Evolutionary conservation across 2,888 invertebrate species (phyloP).

Genomic region (Pharmacophagus antenor): DNA sequence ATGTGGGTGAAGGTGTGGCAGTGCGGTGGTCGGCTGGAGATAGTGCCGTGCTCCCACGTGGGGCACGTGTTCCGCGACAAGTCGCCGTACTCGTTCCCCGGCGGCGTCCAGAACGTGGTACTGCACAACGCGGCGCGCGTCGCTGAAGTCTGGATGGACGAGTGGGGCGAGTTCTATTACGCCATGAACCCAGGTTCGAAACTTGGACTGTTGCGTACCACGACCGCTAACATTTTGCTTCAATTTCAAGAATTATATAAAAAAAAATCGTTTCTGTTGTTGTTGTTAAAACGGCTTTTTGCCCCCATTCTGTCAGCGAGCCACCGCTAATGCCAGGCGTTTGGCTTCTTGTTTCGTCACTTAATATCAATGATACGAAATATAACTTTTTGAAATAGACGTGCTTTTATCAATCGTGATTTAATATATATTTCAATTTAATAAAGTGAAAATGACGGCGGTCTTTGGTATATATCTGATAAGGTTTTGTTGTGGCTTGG

Average conservation of each 20-base stretch:
- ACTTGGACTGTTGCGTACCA: constrained; percentile 38
- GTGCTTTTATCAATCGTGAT: too few species aligned
- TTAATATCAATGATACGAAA: too few species aligned
- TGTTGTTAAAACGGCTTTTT: too few species aligned
- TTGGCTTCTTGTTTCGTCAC: too few species aligned
- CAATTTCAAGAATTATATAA: neutral
- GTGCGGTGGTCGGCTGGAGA: constrained; percentile 97
- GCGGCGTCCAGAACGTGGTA: constrained; percentile 97
- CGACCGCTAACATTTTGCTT: constrained; percentile 47
- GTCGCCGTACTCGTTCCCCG: constrained; percentile 99
- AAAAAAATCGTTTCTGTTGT: too few species aligned
- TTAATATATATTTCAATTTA: neutral
- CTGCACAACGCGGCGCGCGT: constrained; percentile 99
- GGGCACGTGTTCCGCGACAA: constrained; percentile 99
- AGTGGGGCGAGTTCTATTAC: constrained; percentile 99
- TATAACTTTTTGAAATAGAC: too few species aligned
- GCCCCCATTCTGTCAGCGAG: too few species aligned
- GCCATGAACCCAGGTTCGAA: constrained; percentile 98
- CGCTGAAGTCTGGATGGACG: constrained; percentile 99
- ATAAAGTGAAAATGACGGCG: constrained; percentile 52
- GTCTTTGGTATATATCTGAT: constrained; percentile 42
- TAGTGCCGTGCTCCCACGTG: constrained; percentile 96
- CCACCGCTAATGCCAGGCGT: too few species aligned
- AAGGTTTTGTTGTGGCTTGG: constrained; percentile 81
- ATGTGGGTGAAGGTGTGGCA: constrained; percentile 89